Base-by-base conservation (phyloP, 2,113 vertebrate species). In the Cyrtonyx montezumae region DNA sequence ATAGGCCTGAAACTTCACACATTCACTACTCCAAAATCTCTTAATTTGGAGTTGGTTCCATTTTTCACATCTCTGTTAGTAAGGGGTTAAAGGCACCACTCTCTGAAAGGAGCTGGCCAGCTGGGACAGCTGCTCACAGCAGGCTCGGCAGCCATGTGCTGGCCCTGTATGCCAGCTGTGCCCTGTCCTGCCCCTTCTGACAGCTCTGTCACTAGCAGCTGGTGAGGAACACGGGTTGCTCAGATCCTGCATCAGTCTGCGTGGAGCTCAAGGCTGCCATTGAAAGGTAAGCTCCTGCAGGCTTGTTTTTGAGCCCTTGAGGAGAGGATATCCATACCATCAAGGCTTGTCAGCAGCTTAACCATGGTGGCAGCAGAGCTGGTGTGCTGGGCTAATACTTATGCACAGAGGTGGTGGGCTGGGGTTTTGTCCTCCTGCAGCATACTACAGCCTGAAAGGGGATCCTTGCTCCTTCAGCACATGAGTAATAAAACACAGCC, bases 111-210 rank as follows among this genome's bases (percentile, higher is more conserved):
- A 68, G 63, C 42, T 79, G 74, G 77, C 84, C 84, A 96, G 84
- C 93, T 93, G 87, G 81, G 34, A 53, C 87, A 91, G 74, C 92
- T 22, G 49, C 91, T 96, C 80, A 45, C 75, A 95, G 82, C 75
- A 75, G 58, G 87, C 87, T 71, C 84, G 73, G 95, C 94, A 97
- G 96, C 25, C 51, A 96, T 95, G 94, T 89, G 97, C 95, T 96
- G 93, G 97, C 56, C 95, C 85, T 95, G 71, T 18, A 1, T 78
- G 91, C 93, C 96, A 97, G 97, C 95, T 96, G 97, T 96, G 94
- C 88, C 95, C 96, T 96, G 88, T 85, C 88, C 58, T 94, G 92
- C 90, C 78, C 94, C 84, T 86, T 75, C 11, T 93, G 94, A 93
- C 95, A 88, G 66, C 85, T 62, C 84, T 93, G 93, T 79, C 95